Percentiles rank a stretch among this genome's conserved stretches.
phyloP scores from a whole-genome alignment of 2,113 vertebrate genomes.

The Cathartes aura region DNA sequence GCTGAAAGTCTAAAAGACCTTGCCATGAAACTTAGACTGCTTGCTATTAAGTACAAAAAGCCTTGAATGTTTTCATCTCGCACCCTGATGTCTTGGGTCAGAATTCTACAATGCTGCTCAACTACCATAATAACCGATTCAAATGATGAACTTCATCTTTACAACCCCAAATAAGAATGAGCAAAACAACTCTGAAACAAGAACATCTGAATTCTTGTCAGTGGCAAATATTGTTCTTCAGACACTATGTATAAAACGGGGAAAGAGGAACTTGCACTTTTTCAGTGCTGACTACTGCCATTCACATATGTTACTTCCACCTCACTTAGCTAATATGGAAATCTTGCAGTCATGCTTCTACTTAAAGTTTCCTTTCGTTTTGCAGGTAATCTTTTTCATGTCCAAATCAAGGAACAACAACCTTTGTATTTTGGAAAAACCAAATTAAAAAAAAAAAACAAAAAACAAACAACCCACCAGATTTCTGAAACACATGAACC shows the following conservation, averaged over 20 bases:
- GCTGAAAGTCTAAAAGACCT: not conserved
- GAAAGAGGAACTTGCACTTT: not conserved
- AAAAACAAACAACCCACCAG: no score
- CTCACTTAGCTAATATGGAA: not conserved
- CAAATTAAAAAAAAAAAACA: not conserved
- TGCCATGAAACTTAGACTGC: not conserved
- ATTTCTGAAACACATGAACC: not conserved
- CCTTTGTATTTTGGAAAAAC: not conserved
- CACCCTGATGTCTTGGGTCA: not conserved
- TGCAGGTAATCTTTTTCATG: not conserved
- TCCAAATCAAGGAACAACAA: not conserved
- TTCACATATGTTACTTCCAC: not conserved
- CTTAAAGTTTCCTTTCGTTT: not conserved
- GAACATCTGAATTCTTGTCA: not conserved
- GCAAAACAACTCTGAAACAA: not conserved
- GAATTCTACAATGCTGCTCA: not conserved
- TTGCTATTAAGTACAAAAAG: not conserved
- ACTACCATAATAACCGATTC: not conserved
- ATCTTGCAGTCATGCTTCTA: not conserved
- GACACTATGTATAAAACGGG: not conserved
- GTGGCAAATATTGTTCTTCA: not conserved
- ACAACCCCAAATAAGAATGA: not conserved
- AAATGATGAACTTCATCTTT: not conserved
- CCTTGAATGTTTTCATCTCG: not conserved
- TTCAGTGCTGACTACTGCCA: not conserved